Evolutionary conservation across 2,888 invertebrate species (phyloP).

Genomic region (Zygaena filipendulae): DNA sequence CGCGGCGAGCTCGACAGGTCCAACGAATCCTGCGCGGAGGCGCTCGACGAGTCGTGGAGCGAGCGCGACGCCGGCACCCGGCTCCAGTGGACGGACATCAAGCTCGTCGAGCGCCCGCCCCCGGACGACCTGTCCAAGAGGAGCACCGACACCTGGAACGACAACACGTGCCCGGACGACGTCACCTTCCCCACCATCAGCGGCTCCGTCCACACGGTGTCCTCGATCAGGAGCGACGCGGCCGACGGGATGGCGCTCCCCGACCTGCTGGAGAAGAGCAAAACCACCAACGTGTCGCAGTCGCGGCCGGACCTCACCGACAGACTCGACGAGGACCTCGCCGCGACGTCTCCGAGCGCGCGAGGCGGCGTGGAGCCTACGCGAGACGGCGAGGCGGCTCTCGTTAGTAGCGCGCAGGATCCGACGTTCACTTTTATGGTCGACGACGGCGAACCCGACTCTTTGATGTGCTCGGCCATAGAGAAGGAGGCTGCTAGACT

Average conservation of each 20-base stretch:
- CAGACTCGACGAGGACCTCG: conserved; percentile 34
- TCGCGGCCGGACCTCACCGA: conserved; percentile 49
- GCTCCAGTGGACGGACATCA: conserved; percentile 43
- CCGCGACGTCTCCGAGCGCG: conserved; percentile 17
- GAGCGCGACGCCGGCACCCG: conserved; percentile 24
- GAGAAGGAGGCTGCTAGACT: conserved; percentile 81
- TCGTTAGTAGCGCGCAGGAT: conserved; percentile 35
- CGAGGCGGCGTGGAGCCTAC: conserved; percentile 19
- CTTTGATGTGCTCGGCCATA: conserved; percentile 78
- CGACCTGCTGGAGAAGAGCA: conserved; percentile 52
- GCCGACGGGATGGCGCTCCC: conserved; percentile 43
- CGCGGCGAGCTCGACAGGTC: conserved; percentile 49
- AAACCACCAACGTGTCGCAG: conserved; percentile 25
- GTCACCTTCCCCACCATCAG: conserved; percentile 85
- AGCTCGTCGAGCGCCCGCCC: conserved; percentile 19
- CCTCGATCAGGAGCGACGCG: conserved; percentile 73
- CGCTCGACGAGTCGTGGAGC: conserved; percentile 49
- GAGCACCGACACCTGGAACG: conserved; percentile 80
- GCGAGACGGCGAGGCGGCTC: conserved; percentile 23
- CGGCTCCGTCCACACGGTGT: conserved; percentile 76
- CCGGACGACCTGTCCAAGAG: conserved; percentile 25
- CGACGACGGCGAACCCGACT: conserved; percentile 67
- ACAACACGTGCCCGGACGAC: conserved; percentile 82
- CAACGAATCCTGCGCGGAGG: conserved; percentile 58
- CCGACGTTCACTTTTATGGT: conserved; percentile 42